These are phyloP conservation scores for Leucania comma DNA, from an alignment of 2,888 invertebrate genomes.

Conservation along the genomic window DNA sequence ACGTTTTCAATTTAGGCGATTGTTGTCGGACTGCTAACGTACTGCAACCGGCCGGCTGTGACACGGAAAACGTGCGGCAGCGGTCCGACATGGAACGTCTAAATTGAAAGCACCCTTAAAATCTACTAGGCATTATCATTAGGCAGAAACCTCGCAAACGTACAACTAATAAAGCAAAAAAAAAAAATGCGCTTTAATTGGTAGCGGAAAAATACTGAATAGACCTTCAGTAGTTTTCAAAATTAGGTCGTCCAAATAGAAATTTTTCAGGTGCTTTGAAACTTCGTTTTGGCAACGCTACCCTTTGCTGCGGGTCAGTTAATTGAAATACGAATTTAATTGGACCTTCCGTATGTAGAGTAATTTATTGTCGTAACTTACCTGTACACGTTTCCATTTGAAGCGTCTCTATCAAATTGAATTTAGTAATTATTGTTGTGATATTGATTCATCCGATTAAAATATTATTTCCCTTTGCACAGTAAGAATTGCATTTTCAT, in stretches of 20 bases:
- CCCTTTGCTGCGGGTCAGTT: conserved; percentile 15
- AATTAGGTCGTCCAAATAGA: conserved; percentile 21
- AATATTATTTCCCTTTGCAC: conserved; percentile 17
- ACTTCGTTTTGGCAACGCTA: conserved; percentile 10
- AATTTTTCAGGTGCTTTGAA: background rate
- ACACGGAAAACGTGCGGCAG: too few species aligned
- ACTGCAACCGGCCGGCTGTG: too few species aligned
- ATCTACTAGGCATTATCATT: conserved; percentile 10
- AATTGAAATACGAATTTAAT: conserved; percentile 24
- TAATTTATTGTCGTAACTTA: conserved; percentile 45
- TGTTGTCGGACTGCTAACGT: too few species aligned
- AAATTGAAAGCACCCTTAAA: too few species aligned
- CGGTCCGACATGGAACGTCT: too few species aligned
- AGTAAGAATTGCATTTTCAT: conserved; percentile 25
- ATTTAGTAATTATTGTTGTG: conserved; percentile 23
- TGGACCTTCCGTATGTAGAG: conserved; percentile 7
- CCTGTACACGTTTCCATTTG: conserved; percentile 18
- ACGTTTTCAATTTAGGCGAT: too few species aligned
- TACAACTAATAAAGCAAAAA: conserved; percentile 9
- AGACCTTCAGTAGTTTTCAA: conserved; percentile 12
- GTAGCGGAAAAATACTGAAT: conserved; percentile 7
- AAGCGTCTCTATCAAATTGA: conserved; percentile 43
- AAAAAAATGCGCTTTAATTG: conserved; percentile 33
- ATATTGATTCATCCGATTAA: conserved; percentile 37
- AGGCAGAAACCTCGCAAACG: conserved; percentile 4